These are phyloP conservation scores for Ernsta delagoae DNA, from an alignment of 2,888 invertebrate genomes.

Conservation along the genomic window DNA sequence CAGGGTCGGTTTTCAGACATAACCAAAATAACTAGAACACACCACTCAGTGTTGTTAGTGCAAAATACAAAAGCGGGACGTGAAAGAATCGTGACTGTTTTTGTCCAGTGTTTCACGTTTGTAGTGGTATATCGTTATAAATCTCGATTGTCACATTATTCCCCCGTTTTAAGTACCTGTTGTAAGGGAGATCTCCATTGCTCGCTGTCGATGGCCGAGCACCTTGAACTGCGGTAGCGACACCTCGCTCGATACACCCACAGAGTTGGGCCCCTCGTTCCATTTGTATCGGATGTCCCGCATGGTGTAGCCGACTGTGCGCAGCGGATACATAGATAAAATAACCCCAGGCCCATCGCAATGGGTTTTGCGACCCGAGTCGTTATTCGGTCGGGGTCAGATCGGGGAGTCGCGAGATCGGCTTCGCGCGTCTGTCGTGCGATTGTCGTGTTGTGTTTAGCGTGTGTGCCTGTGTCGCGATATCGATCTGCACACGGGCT, in stretches of 20 bases:
- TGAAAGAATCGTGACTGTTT: conserved; percentile 80
- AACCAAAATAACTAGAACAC: conserved; percentile 54
- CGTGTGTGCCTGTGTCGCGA: conserved; percentile 80
- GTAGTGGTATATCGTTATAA: conserved; percentile 49
- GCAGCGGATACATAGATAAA: conserved; percentile 57
- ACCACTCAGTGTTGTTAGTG: conserved; percentile 79
- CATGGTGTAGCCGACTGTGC: conserved; percentile 98
- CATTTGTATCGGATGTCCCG: conserved; percentile 98
- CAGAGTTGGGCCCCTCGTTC: conserved; percentile 97
- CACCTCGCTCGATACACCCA: conserved; percentile 97
- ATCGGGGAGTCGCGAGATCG: conserved; percentile 71
- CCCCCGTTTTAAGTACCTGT: conserved; percentile 90
- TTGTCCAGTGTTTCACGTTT: conserved; percentile 78
- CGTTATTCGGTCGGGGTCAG: conserved; percentile 75
- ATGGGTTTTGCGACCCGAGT: conserved; percentile 82
- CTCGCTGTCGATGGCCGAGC: conserved; percentile 97
- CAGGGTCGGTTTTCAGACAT: conserved; percentile 14
- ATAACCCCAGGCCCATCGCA: conserved; percentile 79
- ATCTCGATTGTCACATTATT: conserved; percentile 47
- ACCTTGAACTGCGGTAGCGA: conserved; percentile 99
- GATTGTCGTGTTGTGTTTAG: conserved; percentile 74
- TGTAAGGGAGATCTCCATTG: conserved; percentile 97
- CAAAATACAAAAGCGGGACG: conserved; percentile 83
- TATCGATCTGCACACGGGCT: conserved; percentile 77
- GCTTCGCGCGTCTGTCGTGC: conserved; percentile 75